A percentile compares a stretch with the other conserved stretches of the same genome.
Evolutionary conservation across 2,797 vertebrate genomes (phyloP).

Genomic region (Heterohyrax brucei): DNA sequence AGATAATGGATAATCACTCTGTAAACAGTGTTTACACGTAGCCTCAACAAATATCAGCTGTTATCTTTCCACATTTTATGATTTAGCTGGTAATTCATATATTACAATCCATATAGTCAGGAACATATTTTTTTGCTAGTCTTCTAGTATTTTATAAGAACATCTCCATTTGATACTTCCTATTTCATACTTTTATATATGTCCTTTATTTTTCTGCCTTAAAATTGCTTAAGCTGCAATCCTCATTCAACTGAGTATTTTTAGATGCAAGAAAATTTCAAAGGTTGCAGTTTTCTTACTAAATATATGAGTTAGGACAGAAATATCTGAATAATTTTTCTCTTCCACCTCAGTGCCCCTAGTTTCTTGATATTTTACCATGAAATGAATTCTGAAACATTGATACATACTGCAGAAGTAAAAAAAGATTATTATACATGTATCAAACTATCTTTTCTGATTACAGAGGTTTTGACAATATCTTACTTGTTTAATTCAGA

Average conservation of each 20-base stretch:
- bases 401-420: background rate
- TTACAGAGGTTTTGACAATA: background rate
- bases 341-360: background rate
- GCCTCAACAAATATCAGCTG: background rate
- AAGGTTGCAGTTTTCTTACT: background rate
- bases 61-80: background rate
- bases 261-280: background rate
- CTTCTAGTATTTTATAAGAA: background rate
- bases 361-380: background rate
- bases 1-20: background rate
- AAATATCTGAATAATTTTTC: constrained; percentile 1
- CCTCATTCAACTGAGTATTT: background rate
- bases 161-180: background rate
- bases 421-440: background rate
- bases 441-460: background rate
- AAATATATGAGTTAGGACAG: background rate
- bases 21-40: background rate
- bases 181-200: background rate
- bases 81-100: background rate
- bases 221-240: background rate
- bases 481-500: background rate
- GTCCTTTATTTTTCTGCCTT: background rate
- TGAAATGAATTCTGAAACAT: background rate
- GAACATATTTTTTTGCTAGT: background rate
- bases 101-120: constrained; percentile 12